Conservation (phyloP, 2,797 vertebrate species). For the Mus caroli region DNA sequence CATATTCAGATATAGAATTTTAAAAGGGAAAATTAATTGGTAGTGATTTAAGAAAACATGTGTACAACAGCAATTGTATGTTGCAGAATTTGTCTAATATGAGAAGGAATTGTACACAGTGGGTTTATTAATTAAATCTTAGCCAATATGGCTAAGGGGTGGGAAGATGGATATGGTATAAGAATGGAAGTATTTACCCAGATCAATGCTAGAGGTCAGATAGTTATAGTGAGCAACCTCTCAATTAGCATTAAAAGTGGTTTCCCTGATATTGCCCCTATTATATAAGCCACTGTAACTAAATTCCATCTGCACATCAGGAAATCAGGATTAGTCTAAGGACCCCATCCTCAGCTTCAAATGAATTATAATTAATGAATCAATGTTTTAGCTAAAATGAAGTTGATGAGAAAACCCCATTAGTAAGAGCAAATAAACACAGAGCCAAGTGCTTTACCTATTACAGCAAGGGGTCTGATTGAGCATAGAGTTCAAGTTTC, state of each 20-base stretch:
- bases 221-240: background rate
- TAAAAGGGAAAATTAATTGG: background rate
- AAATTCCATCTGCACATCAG: conserved; percentile 39
- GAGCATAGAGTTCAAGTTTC: too few relatives aligned
- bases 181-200: background rate
- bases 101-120: background rate
- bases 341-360: conserved; percentile 65
- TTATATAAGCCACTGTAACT: background rate
- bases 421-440: conserved; percentile 50
- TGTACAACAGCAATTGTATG: background rate
- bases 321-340: conserved; percentile 6
- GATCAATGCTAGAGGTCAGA: background rate
- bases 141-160: background rate
- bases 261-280: conserved; percentile 1
- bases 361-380: conserved; percentile 75
- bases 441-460: background rate
- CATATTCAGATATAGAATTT: background rate
- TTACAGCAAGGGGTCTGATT: background rate
- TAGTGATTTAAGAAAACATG: conserved; percentile 2
- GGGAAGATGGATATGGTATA: accelerated
- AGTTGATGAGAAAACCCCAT: conserved; percentile 71
- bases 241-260: background rate
- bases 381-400: conserved; percentile 76
- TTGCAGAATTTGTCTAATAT: background rate
- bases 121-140: conserved; percentile 35